Percentiles rank a stretch among this genome's conserved stretches.
Evolutionary conservation across 2,888 invertebrate genomes (phyloP).

Genomic region (Caenorhabditis plicata): DNA sequence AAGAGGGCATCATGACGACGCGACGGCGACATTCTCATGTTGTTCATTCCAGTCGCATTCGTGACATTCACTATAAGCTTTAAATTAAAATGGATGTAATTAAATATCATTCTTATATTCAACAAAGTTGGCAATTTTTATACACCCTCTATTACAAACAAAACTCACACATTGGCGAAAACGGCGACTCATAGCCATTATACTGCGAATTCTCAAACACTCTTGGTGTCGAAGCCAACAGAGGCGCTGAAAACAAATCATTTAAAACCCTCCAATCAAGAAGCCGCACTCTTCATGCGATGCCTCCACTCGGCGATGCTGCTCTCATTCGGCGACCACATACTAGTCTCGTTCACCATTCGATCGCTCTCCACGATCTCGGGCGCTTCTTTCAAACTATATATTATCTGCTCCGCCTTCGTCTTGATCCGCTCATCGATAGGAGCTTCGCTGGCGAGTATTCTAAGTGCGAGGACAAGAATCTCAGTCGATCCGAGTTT

Average conservation of each 20-base stretch:
- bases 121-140: too few species aligned
- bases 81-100: not conserved
- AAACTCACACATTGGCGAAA: conserved; percentile 28
- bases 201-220: conserved; percentile 3
- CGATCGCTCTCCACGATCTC: conserved; percentile 26
- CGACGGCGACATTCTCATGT: conserved; percentile 69
- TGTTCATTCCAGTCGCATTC: conserved; percentile 3
- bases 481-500: conserved; percentile 71
- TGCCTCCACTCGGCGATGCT: conserved; percentile 47
- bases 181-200: conserved; percentile 12
- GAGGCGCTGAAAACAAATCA: conserved; percentile 33
- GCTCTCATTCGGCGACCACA: conserved; percentile 43
- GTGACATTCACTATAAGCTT: conserved; percentile 19
- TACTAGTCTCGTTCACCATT: conserved; percentile 9
- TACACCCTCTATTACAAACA: not conserved
- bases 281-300: conserved; percentile 23
- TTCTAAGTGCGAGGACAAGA: conserved; percentile 29
- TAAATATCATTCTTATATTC: too few species aligned
- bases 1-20: conserved; percentile 91
- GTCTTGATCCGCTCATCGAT: conserved; percentile 33
- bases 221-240: conserved; percentile 44
- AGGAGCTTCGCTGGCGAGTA: conserved; percentile 25
- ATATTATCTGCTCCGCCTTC: conserved; percentile 36
- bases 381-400: conserved; percentile 31
- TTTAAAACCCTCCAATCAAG: not conserved